Percentiles rank a stretch among this genome's conserved stretches.
Conservation (phyloP, 1,140 invertebrate species). For the Cheumatopsyche charites region DNA sequence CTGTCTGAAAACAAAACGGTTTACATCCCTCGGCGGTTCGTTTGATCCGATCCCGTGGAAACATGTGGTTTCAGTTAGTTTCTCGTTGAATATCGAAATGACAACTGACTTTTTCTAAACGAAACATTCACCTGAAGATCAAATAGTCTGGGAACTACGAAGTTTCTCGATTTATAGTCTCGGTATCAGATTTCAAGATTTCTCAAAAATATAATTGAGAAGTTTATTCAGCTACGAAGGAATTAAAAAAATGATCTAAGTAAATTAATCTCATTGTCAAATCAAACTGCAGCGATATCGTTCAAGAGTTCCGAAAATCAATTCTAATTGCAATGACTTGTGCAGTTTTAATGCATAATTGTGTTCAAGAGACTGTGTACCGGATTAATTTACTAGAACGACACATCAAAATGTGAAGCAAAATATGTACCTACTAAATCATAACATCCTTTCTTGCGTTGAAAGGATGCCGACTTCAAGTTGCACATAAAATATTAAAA, state of each 20-base stretch:
- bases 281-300: no score
- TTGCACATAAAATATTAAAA: no score
- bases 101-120: neutral
- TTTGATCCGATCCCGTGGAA: neutral
- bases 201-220: no score
- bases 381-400: neutral
- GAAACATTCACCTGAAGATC: conserved; percentile 24
- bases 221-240: no score
- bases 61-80: conserved; percentile 21
- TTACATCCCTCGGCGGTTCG: conserved; percentile 16
- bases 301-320: no score
- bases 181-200: no score
- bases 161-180: no score
- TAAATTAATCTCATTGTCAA: no score
- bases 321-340: no score
- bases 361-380: no score
- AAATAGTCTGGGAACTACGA: neutral
- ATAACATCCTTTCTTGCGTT: conserved; percentile 7
- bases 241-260: no score
- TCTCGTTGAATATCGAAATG: neutral
- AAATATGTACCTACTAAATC: neutral
- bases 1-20: conserved; percentile 6
- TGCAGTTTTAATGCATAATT: no score
- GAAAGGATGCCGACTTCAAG: neutral
- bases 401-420: neutral